phyloP scores from a whole-genome alignment of 2,113 vertebrate genomes.

The Dasyprocta punctata region DNA sequence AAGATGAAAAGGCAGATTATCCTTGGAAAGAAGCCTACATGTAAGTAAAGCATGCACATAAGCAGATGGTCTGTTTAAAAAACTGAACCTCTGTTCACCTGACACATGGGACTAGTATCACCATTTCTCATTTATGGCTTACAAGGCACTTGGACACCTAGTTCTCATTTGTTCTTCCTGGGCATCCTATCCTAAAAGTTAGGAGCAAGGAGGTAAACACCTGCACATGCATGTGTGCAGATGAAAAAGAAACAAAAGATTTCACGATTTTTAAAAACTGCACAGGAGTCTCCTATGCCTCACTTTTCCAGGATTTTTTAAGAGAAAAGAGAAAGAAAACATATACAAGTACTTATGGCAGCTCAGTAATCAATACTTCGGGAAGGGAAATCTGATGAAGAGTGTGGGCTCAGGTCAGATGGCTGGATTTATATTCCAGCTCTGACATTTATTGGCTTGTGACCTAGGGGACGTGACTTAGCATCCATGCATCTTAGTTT shows the following conservation, averaged over 20 bases:
- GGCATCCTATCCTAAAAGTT: background rate
- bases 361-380: background rate
- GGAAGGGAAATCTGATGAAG: background rate
- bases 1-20: background rate
- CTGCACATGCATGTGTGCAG: background rate
- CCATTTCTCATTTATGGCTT: background rate
- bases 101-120: background rate
- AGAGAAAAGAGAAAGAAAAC: background rate
- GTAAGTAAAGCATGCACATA: background rate
- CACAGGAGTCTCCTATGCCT: background rate
- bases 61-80: background rate
- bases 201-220: background rate
- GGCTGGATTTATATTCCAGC: conserved; percentile 11
- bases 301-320: background rate
- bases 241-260: background rate
- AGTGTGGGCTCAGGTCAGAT: background rate
- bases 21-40: background rate
- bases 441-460: conserved; percentile 13
- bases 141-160: background rate
- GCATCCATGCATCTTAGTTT: background rate
- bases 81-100: background rate
- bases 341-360: background rate
- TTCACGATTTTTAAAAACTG: background rate
- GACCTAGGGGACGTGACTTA: background rate
- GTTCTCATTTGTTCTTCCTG: background rate